Evolutionary conservation across 2,113 vertebrate genomes (phyloP).

Genomic region (Tragelaphus strepsiceros): DNA sequence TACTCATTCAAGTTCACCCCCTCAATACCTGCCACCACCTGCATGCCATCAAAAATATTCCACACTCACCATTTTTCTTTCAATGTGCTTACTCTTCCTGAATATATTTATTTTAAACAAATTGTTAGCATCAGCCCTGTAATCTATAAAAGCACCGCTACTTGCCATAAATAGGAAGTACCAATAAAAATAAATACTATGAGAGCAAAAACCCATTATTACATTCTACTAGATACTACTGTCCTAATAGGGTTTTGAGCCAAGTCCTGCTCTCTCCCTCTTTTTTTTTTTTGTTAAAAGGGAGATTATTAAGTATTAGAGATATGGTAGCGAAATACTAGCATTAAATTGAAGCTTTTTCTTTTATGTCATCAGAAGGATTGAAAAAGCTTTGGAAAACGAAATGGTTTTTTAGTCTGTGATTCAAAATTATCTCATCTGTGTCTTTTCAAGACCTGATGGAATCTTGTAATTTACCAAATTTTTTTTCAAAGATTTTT

Average conservation of each 20-base stretch:
- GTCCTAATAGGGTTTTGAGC: background rate
- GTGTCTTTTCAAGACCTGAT: background rate
- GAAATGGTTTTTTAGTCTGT: background rate
- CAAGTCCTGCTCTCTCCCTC: background rate
- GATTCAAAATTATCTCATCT: background rate
- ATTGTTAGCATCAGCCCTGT: background rate
- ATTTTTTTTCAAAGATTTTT: background rate
- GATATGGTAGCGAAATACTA: background rate
- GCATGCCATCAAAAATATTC: background rate
- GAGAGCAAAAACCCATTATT: background rate
- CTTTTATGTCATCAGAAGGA: background rate
- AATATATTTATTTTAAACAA: background rate
- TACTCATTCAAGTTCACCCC: background rate
- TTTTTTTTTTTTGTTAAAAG: background rate
- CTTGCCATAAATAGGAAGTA: background rate
- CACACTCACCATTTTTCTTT: background rate
- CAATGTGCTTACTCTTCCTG: background rate
- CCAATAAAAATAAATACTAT: background rate
- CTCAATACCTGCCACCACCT: background rate
- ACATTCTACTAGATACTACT: background rate
- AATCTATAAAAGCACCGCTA: background rate
- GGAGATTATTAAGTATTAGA: constrained; percentile 18
- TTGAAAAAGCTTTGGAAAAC: background rate
- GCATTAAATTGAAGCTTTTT: background rate
- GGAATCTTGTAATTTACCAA: background rate